Evolutionary conservation across 1,140 invertebrate genomes (phyloP), one percentile per base, ranked within the genome.

Genomic region (Nylanderia fulva): DNA sequence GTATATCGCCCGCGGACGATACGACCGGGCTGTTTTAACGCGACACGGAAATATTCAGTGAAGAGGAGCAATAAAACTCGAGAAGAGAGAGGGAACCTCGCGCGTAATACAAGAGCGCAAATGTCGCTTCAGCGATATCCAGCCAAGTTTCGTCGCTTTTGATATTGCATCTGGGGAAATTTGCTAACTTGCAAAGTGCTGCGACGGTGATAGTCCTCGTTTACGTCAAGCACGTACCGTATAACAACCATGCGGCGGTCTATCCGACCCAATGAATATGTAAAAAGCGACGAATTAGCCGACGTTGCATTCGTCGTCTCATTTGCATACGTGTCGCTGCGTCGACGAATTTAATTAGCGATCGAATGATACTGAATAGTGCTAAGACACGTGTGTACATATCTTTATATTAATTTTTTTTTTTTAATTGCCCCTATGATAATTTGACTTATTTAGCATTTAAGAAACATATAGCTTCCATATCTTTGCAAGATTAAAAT

Each of bases 1-100:
- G 77, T 82, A 82, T 72, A 82, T 82, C 52, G 77, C 77, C 66
- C 77, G 33, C 66, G 64, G 61, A 52, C 36, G 66, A 82, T 82
- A 82, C 52, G 36, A 52, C 52, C 52, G 52, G 13, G 39, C 52
- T 4, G 24, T 72, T 82, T 82, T 72, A 82, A 58, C 52, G 52
- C 66, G 42, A 52, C 18, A 18, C 66, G 54, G 52, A 82, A 82
- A 82, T 82, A 82, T 82, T 82, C 77, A 82, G n/a, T 13, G 36
- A 83, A n/a, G n/a, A 84, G 71, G 42, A 21, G 72, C 42, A 48
- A 27, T 64, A 77, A 79, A 79, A 33, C 42, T 42, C 13, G 60
- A 63, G 11, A 21, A 68, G 33, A 6, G 39, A 33, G 54, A 58
- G 15, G 39, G 54, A 84, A 15, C 39, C 63, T 58, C 13, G 3